Evolutionary conservation across 1,140 invertebrate genomes (phyloP).

Genomic region (Leptonema lineaticorne): DNA sequence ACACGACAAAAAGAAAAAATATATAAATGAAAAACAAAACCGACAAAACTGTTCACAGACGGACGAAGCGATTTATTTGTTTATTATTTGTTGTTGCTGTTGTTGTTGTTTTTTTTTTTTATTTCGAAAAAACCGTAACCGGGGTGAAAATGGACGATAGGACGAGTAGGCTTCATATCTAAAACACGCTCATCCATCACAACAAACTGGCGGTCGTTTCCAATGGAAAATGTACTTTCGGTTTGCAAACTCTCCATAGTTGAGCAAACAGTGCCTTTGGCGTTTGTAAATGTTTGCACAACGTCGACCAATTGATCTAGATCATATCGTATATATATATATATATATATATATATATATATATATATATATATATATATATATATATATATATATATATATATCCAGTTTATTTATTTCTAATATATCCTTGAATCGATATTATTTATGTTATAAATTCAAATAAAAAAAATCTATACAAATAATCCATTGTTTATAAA

Average conservation of each 20-base stretch:
- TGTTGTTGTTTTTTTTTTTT: too few species aligned
- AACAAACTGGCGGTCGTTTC: not conserved
- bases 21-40: too few species aligned
- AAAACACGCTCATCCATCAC: conserved; percentile 4
- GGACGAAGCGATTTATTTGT: not conserved
- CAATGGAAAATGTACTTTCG: not conserved
- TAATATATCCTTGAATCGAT: too few species aligned
- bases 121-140: too few species aligned
- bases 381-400: too few species aligned
- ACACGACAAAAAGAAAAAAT: too few species aligned
- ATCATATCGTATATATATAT: not conserved
- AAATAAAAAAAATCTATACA: too few species aligned
- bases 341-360: not conserved
- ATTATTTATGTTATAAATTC: too few species aligned
- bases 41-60: too few species aligned
- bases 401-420: too few species aligned
- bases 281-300: not conserved
- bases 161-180: not conserved
- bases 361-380: too few species aligned
- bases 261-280: conserved; percentile 1
- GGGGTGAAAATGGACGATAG: not conserved
- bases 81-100: not conserved
- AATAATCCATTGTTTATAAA: too few species aligned
- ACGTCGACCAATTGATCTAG: not conserved
- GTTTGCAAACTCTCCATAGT: not conserved